Conservation (phyloP, 2,888 invertebrate genomes). For the Dasysyrphus tricinctus region DNA sequence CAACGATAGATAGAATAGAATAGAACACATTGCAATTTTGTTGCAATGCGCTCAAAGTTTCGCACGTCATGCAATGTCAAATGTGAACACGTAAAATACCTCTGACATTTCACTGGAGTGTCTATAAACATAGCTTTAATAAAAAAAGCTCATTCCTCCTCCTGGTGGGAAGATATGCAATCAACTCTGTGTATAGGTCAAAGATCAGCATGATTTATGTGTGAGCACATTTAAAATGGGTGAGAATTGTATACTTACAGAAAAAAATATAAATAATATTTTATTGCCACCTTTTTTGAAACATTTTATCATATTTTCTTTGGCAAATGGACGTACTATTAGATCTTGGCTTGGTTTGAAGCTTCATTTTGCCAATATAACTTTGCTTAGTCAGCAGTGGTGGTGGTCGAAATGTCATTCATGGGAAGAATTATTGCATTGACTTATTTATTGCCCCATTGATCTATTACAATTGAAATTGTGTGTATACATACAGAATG, state of each 20-base stretch:
- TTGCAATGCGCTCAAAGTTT: slow-evolving; percentile 25
- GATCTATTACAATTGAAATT: slow-evolving; percentile 74
- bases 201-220: slow-evolving; percentile 73
- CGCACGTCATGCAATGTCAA: slow-evolving; percentile 72
- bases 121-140: background rate
- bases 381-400: background rate
- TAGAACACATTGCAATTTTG: slow-evolving; percentile 24
- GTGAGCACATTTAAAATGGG: slow-evolving; percentile 59
- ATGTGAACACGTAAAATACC: slow-evolving; percentile 66
- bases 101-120: slow-evolving; percentile 61
- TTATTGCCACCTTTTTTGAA: slow-evolving; percentile 50
- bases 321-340: background rate
- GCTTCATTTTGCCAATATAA: background rate
- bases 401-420: slow-evolving; percentile 66
- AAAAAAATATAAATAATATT: slow-evolving; percentile 35
- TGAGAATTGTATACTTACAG: slow-evolving; percentile 23
- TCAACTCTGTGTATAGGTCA: slow-evolving; percentile 59
- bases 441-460: slow-evolving; percentile 76
- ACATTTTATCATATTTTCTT: slow-evolving; percentile 18
- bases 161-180: slow-evolving; percentile 68
- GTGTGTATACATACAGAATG: slow-evolving; percentile 44
- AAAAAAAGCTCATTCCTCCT: slow-evolving; percentile 29
- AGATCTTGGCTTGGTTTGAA: background rate
- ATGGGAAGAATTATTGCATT: slow-evolving; percentile 65
- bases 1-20: slow-evolving; percentile 23